Evolutionary conservation across 2,888 invertebrate genomes (phyloP), one percentile per base, ranked within the genome.

Genomic region (Mimachlamys varia): DNA sequence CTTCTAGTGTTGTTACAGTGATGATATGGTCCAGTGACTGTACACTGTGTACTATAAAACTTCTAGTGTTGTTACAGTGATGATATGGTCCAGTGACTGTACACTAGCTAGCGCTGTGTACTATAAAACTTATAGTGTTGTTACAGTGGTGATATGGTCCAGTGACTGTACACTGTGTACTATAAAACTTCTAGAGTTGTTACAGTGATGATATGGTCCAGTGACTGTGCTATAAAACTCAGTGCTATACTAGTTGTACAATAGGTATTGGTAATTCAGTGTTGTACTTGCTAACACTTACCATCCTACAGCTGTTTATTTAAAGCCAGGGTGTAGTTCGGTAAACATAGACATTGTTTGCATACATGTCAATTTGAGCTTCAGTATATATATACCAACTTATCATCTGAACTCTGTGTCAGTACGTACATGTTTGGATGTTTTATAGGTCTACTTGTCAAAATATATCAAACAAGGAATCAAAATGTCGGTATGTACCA

Each of bases 401-500:
- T 33, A 33, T 33, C 27, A 76, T 76, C 76, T 76, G 33, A 7
- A 19, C 7, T 62, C 22, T 33, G 76, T 33, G 27, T 44, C 44
- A 44, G 44, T 7, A 3, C 44, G 27, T 76, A 76, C 19, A 76
- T 76, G 13, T 76, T 76, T 33, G 19, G 53, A 19, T 53, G 15
- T 53, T 53, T 53, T 53, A 53, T 53, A n/a, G n/a, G n/a, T n/a
- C n/a, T n/a, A 53, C 12, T 17, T 33, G 76, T 76, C 27, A 76
- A 76, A 76, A 33, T 17, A 76, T 15, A 76, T 76, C 33, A 76
- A 17, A 76, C 33, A 33, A 0, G 33, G 33, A 76, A 22, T 33
- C 76, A 76, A 33, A 19, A 76, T 76, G 76, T 76, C 33, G 76
- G 76, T 76, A 76, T 33, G 76, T 76, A 58, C 58, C n/a, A 19